Conservation (phyloP, 37 sponge, comb jelly and placozoan species). For the Corticium candelabrum region DNA sequence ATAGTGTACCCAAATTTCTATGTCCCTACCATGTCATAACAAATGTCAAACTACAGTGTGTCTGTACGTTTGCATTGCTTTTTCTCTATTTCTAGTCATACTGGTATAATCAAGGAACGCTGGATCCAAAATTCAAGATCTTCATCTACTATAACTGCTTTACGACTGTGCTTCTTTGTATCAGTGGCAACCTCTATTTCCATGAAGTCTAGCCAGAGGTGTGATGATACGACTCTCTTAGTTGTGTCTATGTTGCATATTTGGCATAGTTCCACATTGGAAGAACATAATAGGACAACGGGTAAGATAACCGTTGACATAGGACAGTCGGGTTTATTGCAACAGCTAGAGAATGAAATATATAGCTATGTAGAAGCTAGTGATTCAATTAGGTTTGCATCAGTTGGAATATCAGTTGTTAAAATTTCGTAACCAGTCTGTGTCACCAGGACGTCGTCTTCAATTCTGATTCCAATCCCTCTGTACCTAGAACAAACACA, state of each 20-base stretch:
- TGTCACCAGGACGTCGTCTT: conserved; percentile 66
- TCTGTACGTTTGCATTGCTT: no score
- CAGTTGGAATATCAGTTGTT: conserved; percentile 36
- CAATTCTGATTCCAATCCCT: conserved; percentile 65
- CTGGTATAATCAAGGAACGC: conserved; percentile 6
- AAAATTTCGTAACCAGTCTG: conserved; percentile 33
- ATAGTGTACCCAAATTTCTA: no score
- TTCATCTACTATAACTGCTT: conserved; percentile 7
- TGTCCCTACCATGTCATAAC: no score
- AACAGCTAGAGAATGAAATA: no score
- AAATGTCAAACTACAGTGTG: no score
- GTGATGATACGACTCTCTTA: no score
- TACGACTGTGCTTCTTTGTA: conserved; percentile 5
- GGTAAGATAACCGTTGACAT: no score
- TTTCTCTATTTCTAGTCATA: neutral
- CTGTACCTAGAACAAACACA: conserved; percentile 15
- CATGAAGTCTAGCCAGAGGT: conserved; percentile 3
- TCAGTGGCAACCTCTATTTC: neutral
- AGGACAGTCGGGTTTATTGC: no score
- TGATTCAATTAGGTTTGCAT: neutral
- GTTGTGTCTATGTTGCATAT: no score
- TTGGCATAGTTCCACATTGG: no score
- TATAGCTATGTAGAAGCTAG: no score
- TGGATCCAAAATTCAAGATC: neutral
- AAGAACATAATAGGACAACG: no score